Base-by-base conservation (phyloP, 2,113 vertebrate species). In the Bufo gargarizans region DNA sequence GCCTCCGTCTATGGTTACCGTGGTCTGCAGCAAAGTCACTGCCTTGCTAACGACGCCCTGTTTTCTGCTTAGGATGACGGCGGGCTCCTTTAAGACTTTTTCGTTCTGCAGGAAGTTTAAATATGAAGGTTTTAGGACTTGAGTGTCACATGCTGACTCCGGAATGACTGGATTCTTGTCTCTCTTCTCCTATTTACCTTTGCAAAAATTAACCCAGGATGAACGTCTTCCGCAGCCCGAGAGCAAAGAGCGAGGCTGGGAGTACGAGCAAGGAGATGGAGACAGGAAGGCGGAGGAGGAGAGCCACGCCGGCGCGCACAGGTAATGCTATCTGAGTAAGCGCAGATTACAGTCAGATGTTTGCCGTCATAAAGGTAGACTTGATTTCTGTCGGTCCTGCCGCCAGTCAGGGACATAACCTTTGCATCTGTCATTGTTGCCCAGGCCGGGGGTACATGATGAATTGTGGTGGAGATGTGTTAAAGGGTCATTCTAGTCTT, bases 161-260 rank as follows among this genome's bases (percentile, higher is more conserved):
- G 89, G 58, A 88, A 97, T 99, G 97, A 98, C 95, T 11, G 97
- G 96, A 77, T 95, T 99, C 91, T 93, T 99, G 81, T 98, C 94
- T 91, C 89, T 97, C 78, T 93, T 99, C 65, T 97, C 95, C 85
- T 96, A 96, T 87, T 93, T 98, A 19, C 96, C 97, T 78, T 92
- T 98, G 43, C 92, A 92, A 89, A 94, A 94, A 91, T 90, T 96
- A 90, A 90, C 89, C 78, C 95, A 95, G 96, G 90, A 86, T 90
- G 94, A 92, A 69, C 91, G 83, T 53, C 91, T 93, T 90, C 90
- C 77, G 67, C 90, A 92, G 89, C 90, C 22, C 0, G 81, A 94
- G 88, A 53, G 47, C 3, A 91, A 91, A 55, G 91, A 93, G 77
- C 78, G 65, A 61, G 84, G 53, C 19, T 88, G 85, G 84, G 92